Evolutionary conservation across 92 coral and sea anemone genomes (phyloP).

Genomic region (Porites cylindrica): DNA sequence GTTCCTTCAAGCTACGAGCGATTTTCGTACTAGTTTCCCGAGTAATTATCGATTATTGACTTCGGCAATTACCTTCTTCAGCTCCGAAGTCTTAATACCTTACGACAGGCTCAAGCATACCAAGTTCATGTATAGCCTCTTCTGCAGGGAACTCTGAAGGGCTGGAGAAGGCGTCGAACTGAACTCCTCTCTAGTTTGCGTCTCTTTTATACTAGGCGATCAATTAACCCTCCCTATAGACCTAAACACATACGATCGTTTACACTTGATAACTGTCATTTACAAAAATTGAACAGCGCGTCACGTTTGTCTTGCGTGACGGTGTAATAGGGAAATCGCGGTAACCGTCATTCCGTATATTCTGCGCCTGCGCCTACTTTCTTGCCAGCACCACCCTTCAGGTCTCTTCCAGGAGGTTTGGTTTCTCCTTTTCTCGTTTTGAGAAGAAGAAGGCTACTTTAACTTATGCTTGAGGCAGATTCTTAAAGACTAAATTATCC

Average conservation of each 20-base stretch:
- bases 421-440: neutral
- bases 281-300: too few relatives aligned
- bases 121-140: neutral
- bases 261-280: too few relatives aligned
- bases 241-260: too few relatives aligned
- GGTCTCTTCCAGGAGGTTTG: neutral
- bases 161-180: neutral
- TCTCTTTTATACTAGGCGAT: too few relatives aligned
- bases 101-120: neutral
- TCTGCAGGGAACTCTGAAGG: neutral
- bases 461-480: neutral
- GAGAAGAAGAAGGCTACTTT: neutral
- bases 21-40: neutral
- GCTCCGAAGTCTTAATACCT: neutral
- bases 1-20: neutral
- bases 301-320: too few relatives aligned
- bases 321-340: too few relatives aligned
- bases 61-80: neutral
- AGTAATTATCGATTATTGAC: neutral
- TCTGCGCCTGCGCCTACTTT: neutral
- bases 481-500: neutral
- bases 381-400: neutral
- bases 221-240: too few relatives aligned
- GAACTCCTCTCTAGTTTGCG: too few relatives aligned
- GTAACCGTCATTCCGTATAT: too few relatives aligned